Evolutionary conservation across 2,888 invertebrate species (phyloP).

Genomic region (Scaptomyza cyrtandrae): DNA sequence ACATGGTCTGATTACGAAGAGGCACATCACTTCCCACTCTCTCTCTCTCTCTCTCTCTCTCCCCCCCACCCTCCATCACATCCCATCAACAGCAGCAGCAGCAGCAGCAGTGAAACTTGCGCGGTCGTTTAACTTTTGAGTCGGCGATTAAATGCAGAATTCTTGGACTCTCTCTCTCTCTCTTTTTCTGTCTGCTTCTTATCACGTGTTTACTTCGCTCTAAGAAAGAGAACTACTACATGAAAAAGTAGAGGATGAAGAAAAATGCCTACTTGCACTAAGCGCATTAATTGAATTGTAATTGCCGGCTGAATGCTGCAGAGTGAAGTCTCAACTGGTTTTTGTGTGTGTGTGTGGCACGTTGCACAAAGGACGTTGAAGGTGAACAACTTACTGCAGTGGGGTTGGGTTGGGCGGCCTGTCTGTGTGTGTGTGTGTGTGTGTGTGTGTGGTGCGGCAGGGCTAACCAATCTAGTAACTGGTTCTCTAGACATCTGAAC

Average conservation of each 20-base stretch:
- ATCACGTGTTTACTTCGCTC: conserved; percentile 62
- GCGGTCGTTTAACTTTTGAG: conserved; percentile 78
- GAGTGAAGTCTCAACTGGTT: conserved; percentile 62
- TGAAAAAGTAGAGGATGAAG: conserved; percentile 10
- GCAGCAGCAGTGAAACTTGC: conserved; percentile 56
- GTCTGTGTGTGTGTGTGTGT: not conserved
- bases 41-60: too few species aligned
- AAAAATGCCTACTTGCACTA: conserved; percentile 50
- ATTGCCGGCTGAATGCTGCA: conserved; percentile 51
- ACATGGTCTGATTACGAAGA: conserved; percentile 62
- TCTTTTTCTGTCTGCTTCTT: conserved; percentile 28
- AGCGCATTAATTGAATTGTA: conserved; percentile 80
- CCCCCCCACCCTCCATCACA: not conserved
- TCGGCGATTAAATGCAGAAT: conserved; percentile 72
- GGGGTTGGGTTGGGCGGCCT: not conserved
- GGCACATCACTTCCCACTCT: not conserved
- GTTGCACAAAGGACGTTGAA: conserved; percentile 69
- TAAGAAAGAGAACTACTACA: conserved; percentile 12
- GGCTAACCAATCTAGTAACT: conserved; percentile 24
- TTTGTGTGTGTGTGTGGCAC: conserved; percentile 37
- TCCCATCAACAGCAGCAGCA: conserved; percentile 12
- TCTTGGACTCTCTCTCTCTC: conserved; percentile 63
- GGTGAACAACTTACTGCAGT: conserved; percentile 62
- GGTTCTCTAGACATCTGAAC: conserved; percentile 19
- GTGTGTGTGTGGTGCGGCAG: not conserved